Evolutionary conservation across 2,113 vertebrate genomes (phyloP).

Genomic region (Sorex fumeus): DNA sequence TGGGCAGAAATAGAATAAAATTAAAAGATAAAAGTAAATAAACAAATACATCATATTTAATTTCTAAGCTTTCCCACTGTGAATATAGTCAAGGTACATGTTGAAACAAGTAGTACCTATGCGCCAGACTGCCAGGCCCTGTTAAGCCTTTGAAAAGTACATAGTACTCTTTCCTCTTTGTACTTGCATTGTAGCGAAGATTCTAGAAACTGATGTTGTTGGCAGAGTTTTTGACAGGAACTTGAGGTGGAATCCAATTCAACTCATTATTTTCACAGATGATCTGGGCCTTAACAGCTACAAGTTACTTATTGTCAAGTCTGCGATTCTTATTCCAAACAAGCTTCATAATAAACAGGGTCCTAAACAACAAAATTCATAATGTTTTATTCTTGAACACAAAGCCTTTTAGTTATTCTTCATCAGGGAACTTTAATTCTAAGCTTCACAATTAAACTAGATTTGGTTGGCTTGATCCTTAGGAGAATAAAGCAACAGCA

Average conservation of each 20-base stretch:
- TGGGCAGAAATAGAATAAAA: slow-evolving; percentile 27
- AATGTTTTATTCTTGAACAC: slow-evolving; percentile 43
- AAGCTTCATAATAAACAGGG: slow-evolving; percentile 32
- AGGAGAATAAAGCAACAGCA: slow-evolving; percentile 32
- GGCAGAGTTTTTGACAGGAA: slow-evolving; percentile 49
- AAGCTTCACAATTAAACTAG: slow-evolving; percentile 57
- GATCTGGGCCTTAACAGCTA: slow-evolving; percentile 66
- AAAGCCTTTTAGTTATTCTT: slow-evolving; percentile 39
- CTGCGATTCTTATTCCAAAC: slow-evolving; percentile 60
- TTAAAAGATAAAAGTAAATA: neutral
- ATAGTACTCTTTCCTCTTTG: neutral
- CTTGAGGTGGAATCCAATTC: slow-evolving; percentile 49
- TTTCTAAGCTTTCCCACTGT: slow-evolving; percentile 36
- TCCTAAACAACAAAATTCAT: slow-evolving; percentile 12
- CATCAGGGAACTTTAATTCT: slow-evolving; percentile 26
- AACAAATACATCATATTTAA: slow-evolving; percentile 55
- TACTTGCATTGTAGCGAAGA: slow-evolving; percentile 61
- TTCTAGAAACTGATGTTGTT: slow-evolving; percentile 66
- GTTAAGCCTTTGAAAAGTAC: slow-evolving; percentile 20
- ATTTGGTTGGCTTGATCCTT: slow-evolving; percentile 32
- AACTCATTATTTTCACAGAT: slow-evolving; percentile 74
- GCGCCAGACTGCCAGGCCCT: slow-evolving; percentile 48
- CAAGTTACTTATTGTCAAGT: slow-evolving; percentile 67
- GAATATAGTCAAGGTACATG: slow-evolving; percentile 39
- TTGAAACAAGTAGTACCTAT: slow-evolving; percentile 63